phyloP scores from a whole-genome alignment of 2,113 vertebrate genomes.

The Sylvietta virens region DNA sequence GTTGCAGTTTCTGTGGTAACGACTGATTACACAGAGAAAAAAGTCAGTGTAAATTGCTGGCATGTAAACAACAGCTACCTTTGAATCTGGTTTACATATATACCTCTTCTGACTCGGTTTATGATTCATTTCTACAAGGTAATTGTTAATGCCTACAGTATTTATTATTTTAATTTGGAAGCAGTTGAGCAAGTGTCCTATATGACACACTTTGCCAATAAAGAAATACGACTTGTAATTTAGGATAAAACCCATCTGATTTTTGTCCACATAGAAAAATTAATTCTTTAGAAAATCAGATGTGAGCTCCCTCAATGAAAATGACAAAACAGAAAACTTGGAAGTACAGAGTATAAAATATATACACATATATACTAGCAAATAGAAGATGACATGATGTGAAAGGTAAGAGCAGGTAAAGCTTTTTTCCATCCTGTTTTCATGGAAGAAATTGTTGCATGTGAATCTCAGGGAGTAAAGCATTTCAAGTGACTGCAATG shows the following conservation, averaged over 20 bases:
- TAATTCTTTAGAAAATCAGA: background rate
- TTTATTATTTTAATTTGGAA: background rate
- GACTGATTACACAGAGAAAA: background rate
- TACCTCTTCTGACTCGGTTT: background rate
- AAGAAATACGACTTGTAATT: background rate
- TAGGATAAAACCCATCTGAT: background rate
- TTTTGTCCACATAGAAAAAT: background rate
- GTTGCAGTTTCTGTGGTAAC: slow-evolving; percentile 60
- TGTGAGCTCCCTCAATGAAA: background rate
- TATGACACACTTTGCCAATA: background rate
- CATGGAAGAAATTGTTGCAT: background rate
- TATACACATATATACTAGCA: background rate
- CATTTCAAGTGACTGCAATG: background rate
- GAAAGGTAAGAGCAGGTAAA: background rate
- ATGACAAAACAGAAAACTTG: background rate
- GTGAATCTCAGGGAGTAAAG: background rate
- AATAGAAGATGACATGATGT: background rate
- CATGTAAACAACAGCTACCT: background rate
- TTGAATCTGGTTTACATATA: background rate
- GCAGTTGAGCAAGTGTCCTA: background rate
- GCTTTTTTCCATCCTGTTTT: background rate
- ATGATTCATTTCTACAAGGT: background rate
- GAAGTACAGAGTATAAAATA: background rate
- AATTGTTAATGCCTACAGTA: background rate
- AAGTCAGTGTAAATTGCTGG: background rate